Percentiles rank a stretch among this genome's conserved stretches.
phyloP scores from a whole-genome alignment of 2,113 vertebrate genomes.

The Saguinus midas region DNA sequence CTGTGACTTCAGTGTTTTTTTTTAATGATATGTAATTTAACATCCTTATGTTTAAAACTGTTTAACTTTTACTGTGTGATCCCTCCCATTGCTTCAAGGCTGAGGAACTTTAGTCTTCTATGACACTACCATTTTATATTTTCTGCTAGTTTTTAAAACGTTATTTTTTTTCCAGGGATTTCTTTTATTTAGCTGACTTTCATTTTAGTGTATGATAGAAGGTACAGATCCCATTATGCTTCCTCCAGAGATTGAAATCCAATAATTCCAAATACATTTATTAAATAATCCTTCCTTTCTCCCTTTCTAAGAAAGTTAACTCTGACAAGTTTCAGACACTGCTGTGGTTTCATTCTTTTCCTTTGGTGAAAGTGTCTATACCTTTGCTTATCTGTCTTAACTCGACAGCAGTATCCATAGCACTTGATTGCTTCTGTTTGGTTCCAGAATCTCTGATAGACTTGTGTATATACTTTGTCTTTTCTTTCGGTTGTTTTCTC shows the following conservation, averaged over 20 bases:
- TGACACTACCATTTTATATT: background rate
- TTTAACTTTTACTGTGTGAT: background rate
- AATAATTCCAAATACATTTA: background rate
- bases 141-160: background rate
- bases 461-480: background rate
- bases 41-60: background rate
- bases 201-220: background rate
- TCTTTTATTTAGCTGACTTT: background rate
- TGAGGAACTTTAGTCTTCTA: background rate
- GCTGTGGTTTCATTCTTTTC: background rate
- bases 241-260: background rate
- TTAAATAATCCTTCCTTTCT: background rate
- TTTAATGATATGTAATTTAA: background rate
- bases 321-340: background rate
- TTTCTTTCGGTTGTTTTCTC: background rate
- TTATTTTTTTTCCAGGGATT: background rate
- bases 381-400: background rate
- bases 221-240: no score
- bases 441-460: background rate
- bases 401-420: background rate
- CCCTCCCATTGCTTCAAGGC: background rate
- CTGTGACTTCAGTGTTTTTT: background rate
- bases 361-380: background rate
- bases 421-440: background rate
- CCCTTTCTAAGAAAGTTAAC: background rate